phyloP scores from a whole-genome alignment of 2,888 invertebrate species.

The Microctonus aethiopoides region DNA sequence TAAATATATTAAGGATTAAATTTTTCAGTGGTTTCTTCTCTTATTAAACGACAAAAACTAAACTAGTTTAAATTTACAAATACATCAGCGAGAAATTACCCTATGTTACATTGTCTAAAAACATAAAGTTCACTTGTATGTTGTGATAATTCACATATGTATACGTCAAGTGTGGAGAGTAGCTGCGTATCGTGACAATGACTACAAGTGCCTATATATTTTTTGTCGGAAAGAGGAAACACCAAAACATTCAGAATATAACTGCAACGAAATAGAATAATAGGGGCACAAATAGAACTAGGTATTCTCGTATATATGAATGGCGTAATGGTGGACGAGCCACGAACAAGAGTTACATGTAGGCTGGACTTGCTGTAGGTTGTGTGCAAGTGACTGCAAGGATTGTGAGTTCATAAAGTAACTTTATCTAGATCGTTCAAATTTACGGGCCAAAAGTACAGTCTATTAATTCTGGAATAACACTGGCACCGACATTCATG shows the following conservation, averaged over 20 bases:
- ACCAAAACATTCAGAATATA: not conserved
- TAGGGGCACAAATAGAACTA: not conserved
- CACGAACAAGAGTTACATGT: not conserved
- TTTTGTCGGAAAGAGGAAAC: constrained; percentile 12
- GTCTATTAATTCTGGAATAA: constrained; percentile 52
- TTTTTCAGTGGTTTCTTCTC: no score
- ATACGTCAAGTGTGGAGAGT: not conserved
- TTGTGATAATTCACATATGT: not conserved
- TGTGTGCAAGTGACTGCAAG: constrained; percentile 33
- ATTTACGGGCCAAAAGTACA: constrained; percentile 53
- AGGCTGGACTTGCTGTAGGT: not conserved
- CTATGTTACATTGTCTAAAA: not conserved
- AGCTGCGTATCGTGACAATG: not conserved
- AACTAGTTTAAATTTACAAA: no score
- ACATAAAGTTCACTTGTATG: not conserved
- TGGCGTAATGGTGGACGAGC: not conserved
- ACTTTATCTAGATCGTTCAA: constrained; percentile 53
- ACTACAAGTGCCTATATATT: constrained; percentile 5
- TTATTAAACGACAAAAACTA: no score
- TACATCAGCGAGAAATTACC: not conserved
- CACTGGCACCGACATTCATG: constrained; percentile 25
- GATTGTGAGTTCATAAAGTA: constrained; percentile 49
- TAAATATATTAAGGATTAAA: no score
- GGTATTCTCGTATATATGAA: not conserved
- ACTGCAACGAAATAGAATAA: constrained; percentile 12